Evolutionary conservation across 2,888 invertebrate species (phyloP).

Genomic region (Epistrophe grossulariae): DNA sequence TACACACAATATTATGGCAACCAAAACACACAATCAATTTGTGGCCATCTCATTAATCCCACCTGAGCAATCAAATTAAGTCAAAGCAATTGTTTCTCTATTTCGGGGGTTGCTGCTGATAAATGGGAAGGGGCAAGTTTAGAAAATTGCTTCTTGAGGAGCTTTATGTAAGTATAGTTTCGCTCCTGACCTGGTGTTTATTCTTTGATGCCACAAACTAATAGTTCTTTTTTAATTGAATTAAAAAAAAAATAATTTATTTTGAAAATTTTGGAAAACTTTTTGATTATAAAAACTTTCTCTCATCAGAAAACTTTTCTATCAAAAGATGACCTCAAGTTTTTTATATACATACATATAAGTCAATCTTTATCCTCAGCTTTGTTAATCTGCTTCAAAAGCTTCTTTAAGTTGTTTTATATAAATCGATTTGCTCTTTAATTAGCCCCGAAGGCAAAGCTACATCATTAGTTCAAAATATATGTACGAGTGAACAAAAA

Average conservation of each 20-base stretch:
- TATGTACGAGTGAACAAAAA: background rate
- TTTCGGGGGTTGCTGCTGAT: background rate
- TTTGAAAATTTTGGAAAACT: constrained; percentile 15
- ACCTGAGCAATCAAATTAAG: constrained; percentile 74
- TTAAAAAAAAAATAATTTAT: background rate
- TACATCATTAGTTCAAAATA: background rate
- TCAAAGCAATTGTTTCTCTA: constrained; percentile 53
- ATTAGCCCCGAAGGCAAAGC: constrained; percentile 46
- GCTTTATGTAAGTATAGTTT: background rate
- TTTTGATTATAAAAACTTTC: constrained; percentile 27
- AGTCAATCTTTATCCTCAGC: background rate
- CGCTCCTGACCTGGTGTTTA: background rate
- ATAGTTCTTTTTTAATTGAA: background rate
- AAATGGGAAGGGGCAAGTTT: background rate
- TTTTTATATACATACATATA: constrained; percentile 8
- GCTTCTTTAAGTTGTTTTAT: constrained; percentile 18
- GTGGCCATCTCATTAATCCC: constrained; percentile 70
- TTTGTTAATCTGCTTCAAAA: background rate
- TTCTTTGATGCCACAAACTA: background rate
- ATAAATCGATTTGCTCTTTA: constrained; percentile 63
- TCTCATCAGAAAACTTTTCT: constrained; percentile 14
- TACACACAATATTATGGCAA: constrained; percentile 41
- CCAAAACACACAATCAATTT: constrained; percentile 69
- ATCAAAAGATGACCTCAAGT: constrained; percentile 14
- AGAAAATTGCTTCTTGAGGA: constrained; percentile 23